These are phyloP conservation scores for Notodonta dromedarius DNA, from an alignment of 2,888 invertebrate species.

Conservation along the genomic window DNA sequence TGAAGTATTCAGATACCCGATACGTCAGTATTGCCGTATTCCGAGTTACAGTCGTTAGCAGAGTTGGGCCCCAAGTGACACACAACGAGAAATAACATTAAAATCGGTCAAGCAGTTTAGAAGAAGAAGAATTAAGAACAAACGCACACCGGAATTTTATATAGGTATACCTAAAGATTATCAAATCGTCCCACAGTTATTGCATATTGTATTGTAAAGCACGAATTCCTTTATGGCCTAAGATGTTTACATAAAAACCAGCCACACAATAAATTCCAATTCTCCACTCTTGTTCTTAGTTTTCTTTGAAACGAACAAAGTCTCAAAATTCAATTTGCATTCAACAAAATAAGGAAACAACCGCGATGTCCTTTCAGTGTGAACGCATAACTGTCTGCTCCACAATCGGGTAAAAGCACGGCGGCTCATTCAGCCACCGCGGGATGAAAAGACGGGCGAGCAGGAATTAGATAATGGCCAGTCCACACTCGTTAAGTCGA, in stretches of 20 bases:
- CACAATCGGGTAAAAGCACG: constrained; percentile 36
- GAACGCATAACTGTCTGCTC: constrained; percentile 31
- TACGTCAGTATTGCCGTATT: too few relatives aligned
- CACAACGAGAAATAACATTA: too few relatives aligned
- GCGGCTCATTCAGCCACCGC: constrained; percentile 21
- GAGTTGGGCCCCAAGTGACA: too few relatives aligned
- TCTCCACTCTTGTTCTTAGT: neutral
- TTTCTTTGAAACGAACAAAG: constrained; percentile 4
- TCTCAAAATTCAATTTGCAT: neutral
- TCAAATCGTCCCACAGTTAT: too few relatives aligned
- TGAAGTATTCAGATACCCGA: too few relatives aligned
- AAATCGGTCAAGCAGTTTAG: neutral
- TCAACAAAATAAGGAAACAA: constrained; percentile 2
- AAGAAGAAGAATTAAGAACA: neutral
- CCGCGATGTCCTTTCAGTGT: constrained; percentile 18
- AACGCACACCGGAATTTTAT: too few relatives aligned
- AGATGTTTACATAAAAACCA: neutral
- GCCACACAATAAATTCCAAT: constrained; percentile 5
- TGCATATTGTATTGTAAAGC: too few relatives aligned
- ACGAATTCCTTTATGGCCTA: too few relatives aligned
- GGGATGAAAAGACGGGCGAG: constrained; percentile 23
- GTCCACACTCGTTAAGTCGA: constrained; percentile 34
- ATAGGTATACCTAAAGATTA: neutral
- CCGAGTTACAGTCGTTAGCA: too few relatives aligned
- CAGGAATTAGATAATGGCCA: constrained; percentile 24